Conservation (phyloP, 1,140 invertebrate species). For the Hetaerina americana region DNA sequence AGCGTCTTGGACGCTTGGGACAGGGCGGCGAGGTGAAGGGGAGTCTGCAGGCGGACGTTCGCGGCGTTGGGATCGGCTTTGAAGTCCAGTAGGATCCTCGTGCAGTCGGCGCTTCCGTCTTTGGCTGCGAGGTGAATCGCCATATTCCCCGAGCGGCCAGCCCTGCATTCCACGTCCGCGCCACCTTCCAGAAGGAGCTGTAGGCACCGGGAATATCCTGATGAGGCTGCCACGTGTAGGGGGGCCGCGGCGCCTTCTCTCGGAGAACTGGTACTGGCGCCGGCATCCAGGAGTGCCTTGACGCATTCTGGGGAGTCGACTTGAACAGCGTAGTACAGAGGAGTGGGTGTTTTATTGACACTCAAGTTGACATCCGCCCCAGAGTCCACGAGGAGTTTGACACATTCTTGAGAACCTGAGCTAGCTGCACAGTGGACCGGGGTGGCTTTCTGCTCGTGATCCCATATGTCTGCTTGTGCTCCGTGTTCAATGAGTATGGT, state of each 20-base stretch:
- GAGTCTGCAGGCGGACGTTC: slow-evolving; percentile 20
- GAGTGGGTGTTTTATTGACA: slow-evolving; percentile 40
- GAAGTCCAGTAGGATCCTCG: slow-evolving; percentile 28
- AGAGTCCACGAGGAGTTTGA: slow-evolving; percentile 44
- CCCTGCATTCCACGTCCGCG: too few species aligned
- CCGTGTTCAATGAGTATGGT: slow-evolving; percentile 46
- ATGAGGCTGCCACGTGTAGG: slow-evolving; percentile 60
- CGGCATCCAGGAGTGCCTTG: slow-evolving; percentile 46
- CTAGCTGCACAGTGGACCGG: slow-evolving; percentile 64
- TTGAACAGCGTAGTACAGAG: slow-evolving; percentile 61
- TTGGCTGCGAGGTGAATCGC: slow-evolving; percentile 41
- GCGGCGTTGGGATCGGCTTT: slow-evolving; percentile 26
- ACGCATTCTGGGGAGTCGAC: slow-evolving; percentile 53
- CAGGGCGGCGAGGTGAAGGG: slow-evolving; percentile 33
- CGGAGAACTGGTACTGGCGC: slow-evolving; percentile 59
- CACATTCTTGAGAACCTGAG: slow-evolving; percentile 37
- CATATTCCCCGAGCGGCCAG: slow-evolving; percentile 50
- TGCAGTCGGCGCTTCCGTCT: slow-evolving; percentile 30
- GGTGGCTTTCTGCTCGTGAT: slow-evolving; percentile 47
- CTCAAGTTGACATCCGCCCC: slow-evolving; percentile 61
- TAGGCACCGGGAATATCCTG: slow-evolving; percentile 54
- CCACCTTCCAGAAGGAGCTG: slow-evolving; percentile 49
- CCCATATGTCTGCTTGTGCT: slow-evolving; percentile 52
- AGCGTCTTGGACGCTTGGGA: slow-evolving; percentile 59
- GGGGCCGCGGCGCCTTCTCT: slow-evolving; percentile 60